Base-by-base conservation (phyloP, 2,888 invertebrate species). In the Peribatodes rhomboidaria region DNA sequence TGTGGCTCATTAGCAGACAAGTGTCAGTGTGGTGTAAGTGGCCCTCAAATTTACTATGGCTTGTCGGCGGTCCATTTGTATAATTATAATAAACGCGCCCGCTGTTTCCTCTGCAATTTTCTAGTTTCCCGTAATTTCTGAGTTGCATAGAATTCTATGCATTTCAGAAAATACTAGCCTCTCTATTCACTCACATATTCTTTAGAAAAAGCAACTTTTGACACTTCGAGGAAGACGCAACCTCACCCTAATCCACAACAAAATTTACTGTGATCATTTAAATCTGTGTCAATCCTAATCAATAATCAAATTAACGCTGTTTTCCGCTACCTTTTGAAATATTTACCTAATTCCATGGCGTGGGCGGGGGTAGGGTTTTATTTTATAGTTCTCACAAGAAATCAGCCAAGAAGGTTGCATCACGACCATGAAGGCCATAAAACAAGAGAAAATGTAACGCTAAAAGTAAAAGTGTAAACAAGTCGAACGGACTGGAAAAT, bases 381-480 rank as follows among this genome's bases (percentile, higher is more conserved):
- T 27, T 27, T 27, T 27, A 27, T 27, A 27, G 27, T 27, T 27
- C 6, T n/a, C n/a, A n/a, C n/a, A n/a, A n/a, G n/a, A n/a, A n/a
- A n/a, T n/a, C 10, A 35, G 37, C 37, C 37, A 13, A 10, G 3
- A 39, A 14, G n/a, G 39, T 65, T 69, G 63, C 70, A 56, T 69
- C 69, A 72, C 46, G 20, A 6, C 41, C 14, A 53, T 58, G 55
- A 61, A 27, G 9, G 18, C 53, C 41, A 63, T 60, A 60, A 63
- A 67, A 69, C 68, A 68, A 68, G 76, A 74, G 68, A 67, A 70
- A 69, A 74, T 71, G 71, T 69, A 68, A 61, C 67, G 68, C 67
- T 72, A 82, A 88, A 88, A 89, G 89, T 89, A 89, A 89, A 88
- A 89, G 89, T 88, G 80, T 79, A 81, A 82, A 80, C 78, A 79